Percentiles rank a stretch among this genome's conserved stretches.
phyloP scores from a whole-genome alignment of 2,797 vertebrate species.

The Lateolabrax maculatus region DNA sequence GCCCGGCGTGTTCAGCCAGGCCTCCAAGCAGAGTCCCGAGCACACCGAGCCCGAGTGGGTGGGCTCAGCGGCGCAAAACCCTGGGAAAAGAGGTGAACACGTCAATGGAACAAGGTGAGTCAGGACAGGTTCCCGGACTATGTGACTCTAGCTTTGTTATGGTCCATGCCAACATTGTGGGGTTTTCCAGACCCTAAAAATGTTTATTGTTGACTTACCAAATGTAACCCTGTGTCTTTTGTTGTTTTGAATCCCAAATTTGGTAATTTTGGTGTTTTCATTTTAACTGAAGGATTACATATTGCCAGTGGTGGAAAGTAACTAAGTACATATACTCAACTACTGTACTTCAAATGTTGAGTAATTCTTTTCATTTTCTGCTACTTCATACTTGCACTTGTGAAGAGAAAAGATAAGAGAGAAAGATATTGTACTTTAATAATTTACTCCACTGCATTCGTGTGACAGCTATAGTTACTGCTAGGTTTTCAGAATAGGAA shows the following conservation, averaged over 20 bases:
- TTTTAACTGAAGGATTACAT: background rate
- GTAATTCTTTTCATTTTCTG: background rate
- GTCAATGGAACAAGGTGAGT: constrained; percentile 88
- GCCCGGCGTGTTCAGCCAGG: constrained; percentile 78
- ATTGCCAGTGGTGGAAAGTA: background rate
- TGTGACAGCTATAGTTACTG: background rate
- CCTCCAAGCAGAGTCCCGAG: constrained; percentile 82
- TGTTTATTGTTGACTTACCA: constrained; percentile 28
- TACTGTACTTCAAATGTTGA: background rate
- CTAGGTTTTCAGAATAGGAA: background rate
- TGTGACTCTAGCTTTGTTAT: constrained; percentile 27
- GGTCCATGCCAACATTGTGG: background rate
- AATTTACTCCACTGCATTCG: background rate
- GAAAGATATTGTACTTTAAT: background rate
- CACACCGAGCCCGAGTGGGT: constrained; percentile 84
- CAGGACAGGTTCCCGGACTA: constrained; percentile 52
- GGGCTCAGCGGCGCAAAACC: constrained; percentile 61
- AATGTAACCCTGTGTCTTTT: background rate
- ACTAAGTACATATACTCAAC: background rate
- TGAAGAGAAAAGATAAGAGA: no score
- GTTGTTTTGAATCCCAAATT: background rate
- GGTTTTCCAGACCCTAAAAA: constrained; percentile 45
- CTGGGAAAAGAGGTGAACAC: constrained; percentile 84
- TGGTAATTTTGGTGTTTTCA: background rate
- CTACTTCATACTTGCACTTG: background rate